Base-by-base conservation (phyloP, 1,140 invertebrate species). In the Polypedilum pembai region DNA sequence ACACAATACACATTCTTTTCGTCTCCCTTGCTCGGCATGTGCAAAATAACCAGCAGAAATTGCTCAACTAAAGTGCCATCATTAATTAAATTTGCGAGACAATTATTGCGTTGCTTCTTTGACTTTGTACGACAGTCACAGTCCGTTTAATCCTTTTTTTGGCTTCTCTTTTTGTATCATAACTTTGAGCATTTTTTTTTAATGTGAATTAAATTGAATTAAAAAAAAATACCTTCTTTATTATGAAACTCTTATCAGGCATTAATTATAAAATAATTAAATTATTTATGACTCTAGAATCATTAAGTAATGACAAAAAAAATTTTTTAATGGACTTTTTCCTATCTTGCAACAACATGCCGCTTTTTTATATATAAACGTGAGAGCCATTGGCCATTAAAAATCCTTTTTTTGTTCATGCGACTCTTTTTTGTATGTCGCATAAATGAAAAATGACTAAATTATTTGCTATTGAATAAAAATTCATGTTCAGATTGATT, bases 61-160 rank as follows among this genome's bases (percentile, higher is more conserved):
- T 56, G 8, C 12, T 56, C 45, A n/a, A n/a, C 17, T 18, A 69
- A 69, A 21, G 65, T 69, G 65, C 17, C 65, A 69, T 21, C 17
- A 69, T 69, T 69, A 69, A 69, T 69, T 69, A 20, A 69, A 69
- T 69, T 21, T 69, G 17, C 12, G 2, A 69, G 65, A 69, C 65
- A 69, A 69, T 69, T 69, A 69, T 69, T 69, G 65, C 20, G 65
- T 21, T 21, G 20, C 20, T 69, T 69, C 65, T 20, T 18, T 69
- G 65, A 69, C 45, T 56, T n/a, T 56, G 4, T 56, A 56, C 45
- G 45, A 56, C 45, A 56, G 45, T 56, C 45, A 56, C 45, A 56
- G 45, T 56, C 45, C 8, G 45, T 56, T n/a, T 56, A 56, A 56
- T 56, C 45, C 45, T 56, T 56, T 56, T 56, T 56, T 56, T 56